Conservation (phyloP, 2,888 invertebrate genomes). For the Ormyrus nitidulus region DNA sequence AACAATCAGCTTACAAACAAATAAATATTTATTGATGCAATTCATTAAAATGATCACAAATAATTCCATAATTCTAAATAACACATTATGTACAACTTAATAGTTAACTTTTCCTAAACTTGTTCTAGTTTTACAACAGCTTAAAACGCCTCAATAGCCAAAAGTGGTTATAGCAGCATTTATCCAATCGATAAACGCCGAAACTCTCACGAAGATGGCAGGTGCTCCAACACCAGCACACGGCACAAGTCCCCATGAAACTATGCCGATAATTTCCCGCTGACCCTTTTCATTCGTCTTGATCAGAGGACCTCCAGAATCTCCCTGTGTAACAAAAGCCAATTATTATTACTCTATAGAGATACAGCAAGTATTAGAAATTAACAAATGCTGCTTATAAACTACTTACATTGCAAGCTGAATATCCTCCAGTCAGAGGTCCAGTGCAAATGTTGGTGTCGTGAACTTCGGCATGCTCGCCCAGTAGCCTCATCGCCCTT, state of each 20-base stretch:
- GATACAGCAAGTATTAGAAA: background rate
- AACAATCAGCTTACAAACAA: too few species aligned
- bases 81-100: too few species aligned
- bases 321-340: constrained; percentile 74
- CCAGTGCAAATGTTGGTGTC: constrained; percentile 67
- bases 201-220: constrained; percentile 74
- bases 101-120: too few species aligned
- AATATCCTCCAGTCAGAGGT: constrained; percentile 58
- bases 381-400: background rate
- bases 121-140: too few species aligned
- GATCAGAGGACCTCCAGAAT: constrained; percentile 78
- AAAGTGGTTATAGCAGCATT: constrained; percentile 45
- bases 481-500: constrained; percentile 56
- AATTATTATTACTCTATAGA: constrained; percentile 5
- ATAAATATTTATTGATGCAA: too few species aligned
- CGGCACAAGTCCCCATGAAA: constrained; percentile 77
- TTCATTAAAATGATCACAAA: too few species aligned
- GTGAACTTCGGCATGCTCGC: constrained; percentile 60
- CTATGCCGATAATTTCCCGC: constrained; percentile 80
- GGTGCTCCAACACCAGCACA: constrained; percentile 74
- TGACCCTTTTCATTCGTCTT: constrained; percentile 77
- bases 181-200: constrained; percentile 74
- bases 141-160: too few species aligned
- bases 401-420: constrained; percentile 63
- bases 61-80: too few species aligned